Evolutionary conservation across 2,888 invertebrate genomes (phyloP).

Genomic region (Cosmia pyralina): DNA sequence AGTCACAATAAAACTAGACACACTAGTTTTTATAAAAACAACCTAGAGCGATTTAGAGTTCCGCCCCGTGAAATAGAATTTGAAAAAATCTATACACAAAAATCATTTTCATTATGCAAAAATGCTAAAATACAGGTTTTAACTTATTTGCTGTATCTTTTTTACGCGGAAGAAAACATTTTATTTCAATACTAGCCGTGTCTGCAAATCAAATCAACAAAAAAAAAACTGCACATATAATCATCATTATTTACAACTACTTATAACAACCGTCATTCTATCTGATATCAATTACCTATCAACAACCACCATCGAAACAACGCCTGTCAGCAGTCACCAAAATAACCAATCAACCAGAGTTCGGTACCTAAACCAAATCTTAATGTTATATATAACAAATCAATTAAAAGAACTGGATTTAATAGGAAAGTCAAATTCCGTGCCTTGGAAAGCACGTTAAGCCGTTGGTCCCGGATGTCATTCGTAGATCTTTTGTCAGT

Average conservation of each 20-base stretch:
- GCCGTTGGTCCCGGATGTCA: no score
- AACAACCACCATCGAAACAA: no score
- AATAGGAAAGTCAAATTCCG: no score
- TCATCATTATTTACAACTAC: not conserved
- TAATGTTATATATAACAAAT: not conserved
- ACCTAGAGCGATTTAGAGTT: not conserved
- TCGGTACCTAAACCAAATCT: not conserved
- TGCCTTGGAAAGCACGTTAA: no score
- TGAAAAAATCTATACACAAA: not conserved
- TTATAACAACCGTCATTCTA: not conserved
- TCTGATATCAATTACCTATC: not conserved
- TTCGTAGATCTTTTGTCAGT: no score
- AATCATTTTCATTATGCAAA: no score
- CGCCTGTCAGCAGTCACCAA: not conserved
- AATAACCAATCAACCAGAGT: not conserved
- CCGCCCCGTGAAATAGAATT: not conserved
- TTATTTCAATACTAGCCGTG: not conserved
- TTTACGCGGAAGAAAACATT: not conserved
- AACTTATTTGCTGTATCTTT: not conserved
- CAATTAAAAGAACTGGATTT: no score
- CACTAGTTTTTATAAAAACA: not conserved
- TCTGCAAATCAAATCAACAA: not conserved
- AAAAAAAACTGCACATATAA: not conserved
- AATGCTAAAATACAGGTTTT: not conserved
- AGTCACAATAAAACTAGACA: constrained; percentile 5